These are phyloP conservation scores for Erebia aethiops DNA, from an alignment of 2,888 invertebrate species.

Conservation along the genomic window DNA sequence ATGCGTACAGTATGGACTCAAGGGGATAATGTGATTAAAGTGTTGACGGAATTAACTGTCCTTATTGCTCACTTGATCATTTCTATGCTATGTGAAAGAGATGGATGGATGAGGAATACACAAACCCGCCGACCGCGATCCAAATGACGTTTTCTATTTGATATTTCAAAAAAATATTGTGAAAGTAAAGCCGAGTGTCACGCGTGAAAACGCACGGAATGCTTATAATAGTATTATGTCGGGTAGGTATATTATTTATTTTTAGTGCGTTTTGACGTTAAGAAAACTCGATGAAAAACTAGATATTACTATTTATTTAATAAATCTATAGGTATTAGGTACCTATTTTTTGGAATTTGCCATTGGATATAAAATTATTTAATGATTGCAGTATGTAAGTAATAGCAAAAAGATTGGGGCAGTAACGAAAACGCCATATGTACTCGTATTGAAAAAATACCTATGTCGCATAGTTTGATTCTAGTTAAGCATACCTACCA, in stretches of 20 bases:
- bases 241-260: not conserved
- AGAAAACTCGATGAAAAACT: conserved; percentile 14
- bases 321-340: not conserved
- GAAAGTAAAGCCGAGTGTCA: conserved; percentile 32
- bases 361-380: not conserved
- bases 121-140: conserved; percentile 73
- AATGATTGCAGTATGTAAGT: not conserved
- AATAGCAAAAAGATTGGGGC: not conserved
- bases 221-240: conserved; percentile 14
- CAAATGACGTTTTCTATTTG: not conserved
- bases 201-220: conserved; percentile 36
- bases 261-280: conserved; percentile 33
- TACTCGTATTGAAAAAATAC: not conserved
- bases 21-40: conserved; percentile 32
- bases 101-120: conserved; percentile 57
- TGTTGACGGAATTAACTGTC: conserved; percentile 52
- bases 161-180: conserved; percentile 18
- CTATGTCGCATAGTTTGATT: not conserved
- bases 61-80: conserved; percentile 72
- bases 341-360: not conserved
- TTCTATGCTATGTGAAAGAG: conserved; percentile 61
- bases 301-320: conserved; percentile 2
- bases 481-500: not conserved
- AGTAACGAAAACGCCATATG: not conserved
- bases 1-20: conserved; percentile 28